These are phyloP conservation scores for Neria commutata DNA, from an alignment of 2,888 invertebrate genomes.

Conservation along the genomic window DNA sequence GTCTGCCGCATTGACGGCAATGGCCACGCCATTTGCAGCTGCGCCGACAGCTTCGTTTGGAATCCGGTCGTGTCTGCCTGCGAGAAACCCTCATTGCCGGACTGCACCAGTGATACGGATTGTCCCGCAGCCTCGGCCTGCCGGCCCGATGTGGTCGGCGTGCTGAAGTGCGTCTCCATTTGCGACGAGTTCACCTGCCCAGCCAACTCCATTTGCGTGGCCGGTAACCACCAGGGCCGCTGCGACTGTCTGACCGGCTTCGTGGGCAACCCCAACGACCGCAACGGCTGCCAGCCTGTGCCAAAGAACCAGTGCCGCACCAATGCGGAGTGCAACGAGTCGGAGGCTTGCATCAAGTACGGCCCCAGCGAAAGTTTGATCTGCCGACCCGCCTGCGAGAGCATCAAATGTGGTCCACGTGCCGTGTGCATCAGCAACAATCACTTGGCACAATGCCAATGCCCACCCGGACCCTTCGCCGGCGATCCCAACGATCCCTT, in stretches of 20 bases:
- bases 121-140: constrained; percentile 76
- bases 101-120: constrained; percentile 74
- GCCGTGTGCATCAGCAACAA: constrained; percentile 89
- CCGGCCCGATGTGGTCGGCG: constrained; percentile 82
- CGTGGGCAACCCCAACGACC: constrained; percentile 87
- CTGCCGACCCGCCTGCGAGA: constrained; percentile 81
- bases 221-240: constrained; percentile 73
- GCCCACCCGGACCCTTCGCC: constrained; percentile 84
- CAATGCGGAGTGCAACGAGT: constrained; percentile 83
- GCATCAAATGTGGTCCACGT: constrained; percentile 79
- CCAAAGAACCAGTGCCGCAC: constrained; percentile 77
- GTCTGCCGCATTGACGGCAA: constrained; percentile 72
- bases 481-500: constrained; percentile 82
- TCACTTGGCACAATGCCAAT: constrained; percentile 87
- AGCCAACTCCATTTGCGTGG: constrained; percentile 80
- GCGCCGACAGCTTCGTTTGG: constrained; percentile 79
- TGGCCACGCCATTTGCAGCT: constrained; percentile 79
- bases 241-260: constrained; percentile 86
- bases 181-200: constrained; percentile 86
- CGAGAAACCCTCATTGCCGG: constrained; percentile 86
- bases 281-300: constrained; percentile 80
- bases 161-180: constrained; percentile 79
- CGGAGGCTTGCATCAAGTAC: constrained; percentile 75
- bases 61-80: constrained; percentile 82
- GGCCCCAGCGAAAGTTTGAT: constrained; percentile 66